These are phyloP conservation scores for Epizoanthus illoricatus DNA, from an alignment of 92 coral and sea anemone genomes.

Conservation along the genomic window DNA sequence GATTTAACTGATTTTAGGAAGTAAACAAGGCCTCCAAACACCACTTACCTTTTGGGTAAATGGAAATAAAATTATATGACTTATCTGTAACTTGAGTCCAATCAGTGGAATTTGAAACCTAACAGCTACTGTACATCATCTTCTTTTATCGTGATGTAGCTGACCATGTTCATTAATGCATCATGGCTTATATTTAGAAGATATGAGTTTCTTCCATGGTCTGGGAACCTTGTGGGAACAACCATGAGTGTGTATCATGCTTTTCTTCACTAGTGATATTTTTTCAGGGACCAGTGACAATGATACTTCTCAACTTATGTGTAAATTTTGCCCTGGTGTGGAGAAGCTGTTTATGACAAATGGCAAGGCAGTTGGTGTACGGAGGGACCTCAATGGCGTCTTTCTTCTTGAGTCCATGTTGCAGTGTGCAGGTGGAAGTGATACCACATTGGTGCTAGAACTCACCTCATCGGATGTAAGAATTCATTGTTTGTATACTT, in stretches of 20 bases:
- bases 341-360: constrained; percentile 87
- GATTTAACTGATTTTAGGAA: too few species aligned
- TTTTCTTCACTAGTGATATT: too few species aligned
- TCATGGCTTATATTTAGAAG: not conserved
- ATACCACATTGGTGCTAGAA: constrained; percentile 69
- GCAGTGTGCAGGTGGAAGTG: constrained; percentile 74
- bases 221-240: not conserved
- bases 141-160: too few species aligned
- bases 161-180: not conserved
- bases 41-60: too few species aligned
- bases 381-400: constrained; percentile 96
- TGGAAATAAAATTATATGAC: too few species aligned
- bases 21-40: too few species aligned
- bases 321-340: constrained; percentile 88
- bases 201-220: not conserved
- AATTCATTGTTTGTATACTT: not conserved
- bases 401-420: constrained; percentile 84
- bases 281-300: constrained; percentile 43
- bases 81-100: too few species aligned
- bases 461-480: constrained; percentile 90
- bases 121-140: too few species aligned
- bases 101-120: too few species aligned
- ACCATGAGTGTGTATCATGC: not conserved
- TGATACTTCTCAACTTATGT: constrained; percentile 53
- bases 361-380: constrained; percentile 78